Percentiles rank a stretch among this genome's conserved stretches.
These are phyloP conservation scores for Notothenia rossii DNA, from an alignment of 2,113 vertebrate species.

Conservation along the genomic window DNA sequence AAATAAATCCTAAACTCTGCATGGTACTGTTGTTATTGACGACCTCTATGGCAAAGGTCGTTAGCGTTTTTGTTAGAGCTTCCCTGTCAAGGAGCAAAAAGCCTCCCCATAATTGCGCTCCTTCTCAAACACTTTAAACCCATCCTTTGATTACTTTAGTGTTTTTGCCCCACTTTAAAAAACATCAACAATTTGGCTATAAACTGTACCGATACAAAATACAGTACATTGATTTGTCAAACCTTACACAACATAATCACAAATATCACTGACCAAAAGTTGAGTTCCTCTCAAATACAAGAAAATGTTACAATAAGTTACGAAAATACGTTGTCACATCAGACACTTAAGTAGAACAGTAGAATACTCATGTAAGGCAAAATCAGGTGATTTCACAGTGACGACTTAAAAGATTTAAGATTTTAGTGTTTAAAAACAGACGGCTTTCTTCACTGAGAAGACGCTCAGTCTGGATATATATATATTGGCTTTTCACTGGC, in stretches of 20 bases:
- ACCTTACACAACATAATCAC: conserved; percentile 82
- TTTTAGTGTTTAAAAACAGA: conserved; percentile 73
- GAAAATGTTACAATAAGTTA: conserved; percentile 80
- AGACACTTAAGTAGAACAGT: conserved; percentile 84
- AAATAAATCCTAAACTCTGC: neutral
- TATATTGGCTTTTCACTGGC: conserved; percentile 56
- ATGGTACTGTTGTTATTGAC: neutral
- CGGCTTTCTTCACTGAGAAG: conserved; percentile 37
- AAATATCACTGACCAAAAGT: conserved; percentile 79
- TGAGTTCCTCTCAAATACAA: conserved; percentile 79
- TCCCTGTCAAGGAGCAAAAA: conserved; percentile 84
- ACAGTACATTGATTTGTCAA: conserved; percentile 83
- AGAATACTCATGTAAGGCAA: conserved; percentile 87
- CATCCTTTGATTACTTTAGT: conserved; percentile 10
- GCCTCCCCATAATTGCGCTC: conserved; percentile 84
- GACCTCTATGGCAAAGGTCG: conserved; percentile 23
- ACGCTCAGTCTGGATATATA: conserved; percentile 33
- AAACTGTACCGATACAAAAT: conserved; percentile 84
- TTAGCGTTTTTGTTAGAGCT: conserved; percentile 74
- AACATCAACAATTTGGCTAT: conserved; percentile 75
- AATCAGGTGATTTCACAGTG: conserved; percentile 89
- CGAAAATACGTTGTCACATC: conserved; percentile 82
- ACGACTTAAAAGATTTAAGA: conserved; percentile 79
- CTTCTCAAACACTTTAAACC: conserved; percentile 51
- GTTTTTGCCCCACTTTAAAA: conserved; percentile 56